Conservation (phyloP, 2,797 vertebrate species). For the Acridotheres tristis region DNA sequence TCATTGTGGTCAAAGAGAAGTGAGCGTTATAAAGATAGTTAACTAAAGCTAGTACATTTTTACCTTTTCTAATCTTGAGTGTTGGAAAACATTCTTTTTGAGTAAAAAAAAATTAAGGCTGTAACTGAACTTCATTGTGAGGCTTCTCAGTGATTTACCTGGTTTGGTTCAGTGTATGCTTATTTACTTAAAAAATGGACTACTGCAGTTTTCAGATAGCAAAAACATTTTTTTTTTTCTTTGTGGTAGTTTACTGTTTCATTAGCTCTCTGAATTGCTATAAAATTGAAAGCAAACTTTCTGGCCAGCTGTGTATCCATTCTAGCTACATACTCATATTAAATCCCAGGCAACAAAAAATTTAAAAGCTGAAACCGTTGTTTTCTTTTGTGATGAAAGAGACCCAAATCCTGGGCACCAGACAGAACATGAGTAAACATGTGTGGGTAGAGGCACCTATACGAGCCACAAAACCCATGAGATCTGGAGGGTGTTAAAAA, state of each 20-base stretch:
- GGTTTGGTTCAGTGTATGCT: neutral
- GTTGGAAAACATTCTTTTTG: neutral
- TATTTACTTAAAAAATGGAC: neutral
- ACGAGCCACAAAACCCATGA: conserved; percentile 24
- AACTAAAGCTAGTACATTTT: neutral
- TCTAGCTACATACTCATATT: neutral
- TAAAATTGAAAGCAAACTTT: neutral
- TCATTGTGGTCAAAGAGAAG: neutral
- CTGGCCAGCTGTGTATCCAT: neutral
- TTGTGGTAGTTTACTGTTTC: neutral
- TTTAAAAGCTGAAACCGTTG: neutral
- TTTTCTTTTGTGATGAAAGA: conserved; percentile 2
- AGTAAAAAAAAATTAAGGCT: neutral
- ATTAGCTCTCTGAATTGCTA: neutral
- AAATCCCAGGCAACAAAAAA: neutral
- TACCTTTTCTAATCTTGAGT: neutral
- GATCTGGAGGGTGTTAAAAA: conserved; percentile 20
- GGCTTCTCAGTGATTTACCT: neutral
- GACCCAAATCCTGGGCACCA: neutral
- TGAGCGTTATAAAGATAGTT: neutral
- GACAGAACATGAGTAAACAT: conserved; percentile 27
- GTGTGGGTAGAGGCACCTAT: neutral
- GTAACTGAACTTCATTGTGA: neutral
- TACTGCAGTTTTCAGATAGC: neutral
- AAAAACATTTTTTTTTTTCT: neutral